These are phyloP conservation scores for Adineta ricciae DNA, from an alignment of 2,888 invertebrate genomes.

Conservation along the genomic window DNA sequence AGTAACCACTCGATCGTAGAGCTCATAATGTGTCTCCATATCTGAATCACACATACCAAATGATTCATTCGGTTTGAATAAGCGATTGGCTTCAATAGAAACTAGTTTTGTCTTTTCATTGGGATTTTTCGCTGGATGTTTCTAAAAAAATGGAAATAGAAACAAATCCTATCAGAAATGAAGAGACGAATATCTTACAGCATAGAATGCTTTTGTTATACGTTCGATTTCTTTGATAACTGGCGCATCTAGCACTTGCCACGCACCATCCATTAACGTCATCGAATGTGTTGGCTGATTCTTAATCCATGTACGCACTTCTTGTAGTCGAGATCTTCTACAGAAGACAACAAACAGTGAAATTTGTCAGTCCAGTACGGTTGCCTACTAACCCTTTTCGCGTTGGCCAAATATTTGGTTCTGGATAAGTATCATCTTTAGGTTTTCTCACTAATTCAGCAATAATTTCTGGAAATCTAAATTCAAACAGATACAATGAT, in stretches of 20 bases:
- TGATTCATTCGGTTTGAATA: not conserved
- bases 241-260: not conserved
- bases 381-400: not conserved
- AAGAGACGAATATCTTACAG: not conserved
- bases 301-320: slow-evolving; percentile 12
- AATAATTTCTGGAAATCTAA: slow-evolving; percentile 11
- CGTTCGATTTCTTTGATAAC: slow-evolving; percentile 7
- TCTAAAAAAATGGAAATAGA: not conserved
- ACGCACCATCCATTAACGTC: not conserved
- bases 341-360: not conserved
- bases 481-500: no score
- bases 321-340: not conserved
- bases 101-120: not conserved
- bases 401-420: not conserved
- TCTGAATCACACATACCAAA: not conserved
- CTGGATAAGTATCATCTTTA: not conserved
- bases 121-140: not conserved
- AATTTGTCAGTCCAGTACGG: not conserved
- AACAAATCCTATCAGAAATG: not conserved
- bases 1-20: slow-evolving; percentile 1
- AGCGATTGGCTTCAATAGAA: not conserved
- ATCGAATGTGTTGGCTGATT: not conserved
- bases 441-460: not conserved
- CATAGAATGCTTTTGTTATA: not conserved
- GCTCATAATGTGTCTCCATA: not conserved